Percentiles rank a stretch among this genome's conserved stretches.
Conservation (phyloP, 1,140 invertebrate genomes). For the Rhyzopertha dominica region DNA sequence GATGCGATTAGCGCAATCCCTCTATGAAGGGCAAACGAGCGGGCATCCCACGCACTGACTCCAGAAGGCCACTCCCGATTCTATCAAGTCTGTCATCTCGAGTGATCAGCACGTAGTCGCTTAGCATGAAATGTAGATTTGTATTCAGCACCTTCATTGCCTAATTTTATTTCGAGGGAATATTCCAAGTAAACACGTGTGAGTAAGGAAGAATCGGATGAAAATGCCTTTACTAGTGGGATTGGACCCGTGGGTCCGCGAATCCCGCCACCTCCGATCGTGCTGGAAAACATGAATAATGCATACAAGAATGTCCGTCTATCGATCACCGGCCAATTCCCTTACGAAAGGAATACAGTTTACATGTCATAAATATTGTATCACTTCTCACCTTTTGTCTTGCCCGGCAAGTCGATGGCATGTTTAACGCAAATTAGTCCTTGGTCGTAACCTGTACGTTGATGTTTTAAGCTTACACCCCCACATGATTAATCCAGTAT, state of each 20-base stretch:
- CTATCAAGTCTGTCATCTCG: too few species aligned
- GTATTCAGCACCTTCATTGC: slow-evolving; percentile 22
- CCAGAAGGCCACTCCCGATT: too few species aligned
- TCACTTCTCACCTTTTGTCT: too few species aligned
- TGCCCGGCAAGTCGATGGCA: too few species aligned
- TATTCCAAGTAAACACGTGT: slow-evolving; percentile 29
- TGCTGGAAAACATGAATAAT: slow-evolving; percentile 26
- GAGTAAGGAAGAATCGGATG: slow-evolving; percentile 24
- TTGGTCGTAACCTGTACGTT: too few species aligned
- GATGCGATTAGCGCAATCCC: too few species aligned
- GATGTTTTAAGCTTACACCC: too few species aligned
- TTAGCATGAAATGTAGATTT: slow-evolving; percentile 23
- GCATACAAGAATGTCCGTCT: slow-evolving; percentile 24
- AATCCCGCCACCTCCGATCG: slow-evolving; percentile 14
- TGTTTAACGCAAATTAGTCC: too few species aligned
- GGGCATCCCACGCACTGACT: too few species aligned
- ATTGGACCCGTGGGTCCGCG: slow-evolving; percentile 15
- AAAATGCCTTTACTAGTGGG: slow-evolving; percentile 18
- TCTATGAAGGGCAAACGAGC: too few species aligned
- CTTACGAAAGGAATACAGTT: slow-evolving; percentile 21
- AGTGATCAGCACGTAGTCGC: too few species aligned
- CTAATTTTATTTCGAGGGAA: slow-evolving; percentile 23
- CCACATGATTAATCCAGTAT: too few species aligned
- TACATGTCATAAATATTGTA: slow-evolving; percentile 32
- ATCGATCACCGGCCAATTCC: slow-evolving; percentile 28